These are phyloP conservation scores for Girardinus metallicus DNA, from an alignment of 2,797 vertebrate genomes.

Conservation along the genomic window DNA sequence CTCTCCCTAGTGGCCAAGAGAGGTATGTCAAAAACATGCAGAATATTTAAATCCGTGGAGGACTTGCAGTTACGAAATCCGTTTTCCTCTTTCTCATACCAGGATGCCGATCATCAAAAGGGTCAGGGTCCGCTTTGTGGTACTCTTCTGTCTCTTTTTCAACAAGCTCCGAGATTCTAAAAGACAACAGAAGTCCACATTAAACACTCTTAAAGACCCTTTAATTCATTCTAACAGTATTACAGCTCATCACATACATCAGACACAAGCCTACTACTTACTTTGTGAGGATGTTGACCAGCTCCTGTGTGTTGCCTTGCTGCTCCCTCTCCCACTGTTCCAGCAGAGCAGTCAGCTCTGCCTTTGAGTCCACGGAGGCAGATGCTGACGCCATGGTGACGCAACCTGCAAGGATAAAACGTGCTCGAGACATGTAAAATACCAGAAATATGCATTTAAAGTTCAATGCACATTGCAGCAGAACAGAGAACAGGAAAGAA, in stretches of 20 bases:
- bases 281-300: slow-evolving; percentile 95
- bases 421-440: background rate
- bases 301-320: slow-evolving; percentile 90
- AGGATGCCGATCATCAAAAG: slow-evolving; percentile 98
- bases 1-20: slow-evolving; percentile 85
- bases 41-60: background rate
- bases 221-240: background rate
- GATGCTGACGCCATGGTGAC: slow-evolving; percentile 78
- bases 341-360: slow-evolving; percentile 94
- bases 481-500: background rate
- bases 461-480: background rate
- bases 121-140: slow-evolving; percentile 97
- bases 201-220: slow-evolving; percentile 1
- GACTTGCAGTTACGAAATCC: background rate
- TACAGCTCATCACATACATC: background rate
- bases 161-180: slow-evolving; percentile 96
- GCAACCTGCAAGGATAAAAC: slow-evolving; percentile 40
- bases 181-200: slow-evolving; percentile 39
- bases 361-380: slow-evolving; percentile 94
- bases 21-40: slow-evolving; percentile 51
- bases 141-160: slow-evolving; percentile 98
- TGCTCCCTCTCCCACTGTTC: slow-evolving; percentile 98
- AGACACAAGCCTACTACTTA: slow-evolving; percentile 72
- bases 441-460: background rate
- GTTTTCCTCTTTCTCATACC: slow-evolving; percentile 73